Base-by-base conservation (phyloP, 2,113 vertebrate genomes). In the Barbus barbus region DNA sequence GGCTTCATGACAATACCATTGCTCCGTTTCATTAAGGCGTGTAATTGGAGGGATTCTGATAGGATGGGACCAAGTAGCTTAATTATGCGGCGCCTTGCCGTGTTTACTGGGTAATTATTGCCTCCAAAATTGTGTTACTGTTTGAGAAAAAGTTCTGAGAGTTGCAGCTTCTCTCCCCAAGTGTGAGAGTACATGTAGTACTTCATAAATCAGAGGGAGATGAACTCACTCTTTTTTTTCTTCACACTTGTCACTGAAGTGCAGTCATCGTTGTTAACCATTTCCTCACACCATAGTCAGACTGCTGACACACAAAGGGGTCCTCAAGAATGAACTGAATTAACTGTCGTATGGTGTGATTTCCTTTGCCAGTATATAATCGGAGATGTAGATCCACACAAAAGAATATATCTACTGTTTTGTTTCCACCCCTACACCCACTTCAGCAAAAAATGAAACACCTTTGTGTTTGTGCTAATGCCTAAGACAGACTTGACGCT, bases 21-120 rank as follows among this genome's bases (percentile, higher is more conserved):
- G 91, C 91, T 92, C 91, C 86, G 89, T 95, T 94, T 94, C 94
- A 95, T 94, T 94, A 95, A 94, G 92, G 93, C 93, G 90, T 94
- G 93, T 95, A 95, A 95, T 95, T 94, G 94, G 89, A 94, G 92
- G 91, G 92, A 94, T 95, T 95, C 91, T 93, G 94, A 95, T 95
- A 94, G 93, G 93, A 92, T 91, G 92, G 94, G 92, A 92, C 92
- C 91, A 94, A 95, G 93, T 92, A 93, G 91, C 92, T 94, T 94
- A 95, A 95, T 95, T 95, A 95, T 91, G 93, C 90, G 88, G 90
- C 84, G 89, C 93, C 92, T 86, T 90, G 88, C 85, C 87, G 87
- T 94, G 93, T 94, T 93, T 93, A 93, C 92, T 89, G 92, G 92
- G 92, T 93, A 93, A 94, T 95, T 94, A 94, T 93, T 93, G 85